Conservation (phyloP, 2,888 invertebrate species). For the Cordilura impudica region DNA sequence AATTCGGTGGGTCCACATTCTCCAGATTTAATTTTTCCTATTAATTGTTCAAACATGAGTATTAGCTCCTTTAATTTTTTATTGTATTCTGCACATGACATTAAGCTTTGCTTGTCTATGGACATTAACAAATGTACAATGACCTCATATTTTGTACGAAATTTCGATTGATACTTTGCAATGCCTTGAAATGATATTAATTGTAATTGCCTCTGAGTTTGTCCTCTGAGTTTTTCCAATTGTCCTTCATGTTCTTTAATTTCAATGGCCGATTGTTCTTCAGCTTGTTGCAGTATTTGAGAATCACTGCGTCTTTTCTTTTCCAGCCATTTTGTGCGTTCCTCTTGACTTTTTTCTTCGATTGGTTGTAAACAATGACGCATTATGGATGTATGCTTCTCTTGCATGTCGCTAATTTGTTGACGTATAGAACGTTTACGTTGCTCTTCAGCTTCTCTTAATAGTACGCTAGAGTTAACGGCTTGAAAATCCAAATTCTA, state of each 20-base stretch:
- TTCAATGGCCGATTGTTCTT: conserved; percentile 66
- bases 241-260: conserved; percentile 67
- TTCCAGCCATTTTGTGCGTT: conserved; percentile 63
- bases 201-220: conserved; percentile 69
- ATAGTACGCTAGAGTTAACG: conserved; percentile 68
- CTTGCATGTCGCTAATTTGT: conserved; percentile 73
- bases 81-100: conserved; percentile 74
- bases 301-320: conserved; percentile 66
- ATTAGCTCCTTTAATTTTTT: conserved; percentile 75
- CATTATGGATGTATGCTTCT: conserved; percentile 60
- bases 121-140: conserved; percentile 78
- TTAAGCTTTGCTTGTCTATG: conserved; percentile 76
- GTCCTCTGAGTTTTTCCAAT: conserved; percentile 65
- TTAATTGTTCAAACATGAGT: conserved; percentile 71
- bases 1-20: conserved; percentile 79
- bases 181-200: conserved; percentile 79
- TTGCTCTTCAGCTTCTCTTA: conserved; percentile 67
- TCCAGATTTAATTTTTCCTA: conserved; percentile 74
- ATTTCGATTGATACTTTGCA: conserved; percentile 80
- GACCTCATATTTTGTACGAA: conserved; percentile 80
- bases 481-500: conserved; percentile 66
- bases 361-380: conserved; percentile 54
- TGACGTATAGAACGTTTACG: conserved; percentile 68
- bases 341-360: conserved; percentile 53
- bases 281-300: conserved; percentile 69